A percentile compares a stretch with the other conserved stretches of the same genome.
phyloP scores from a whole-genome alignment of 2,888 invertebrate genomes.

The Pammene fasciana region DNA sequence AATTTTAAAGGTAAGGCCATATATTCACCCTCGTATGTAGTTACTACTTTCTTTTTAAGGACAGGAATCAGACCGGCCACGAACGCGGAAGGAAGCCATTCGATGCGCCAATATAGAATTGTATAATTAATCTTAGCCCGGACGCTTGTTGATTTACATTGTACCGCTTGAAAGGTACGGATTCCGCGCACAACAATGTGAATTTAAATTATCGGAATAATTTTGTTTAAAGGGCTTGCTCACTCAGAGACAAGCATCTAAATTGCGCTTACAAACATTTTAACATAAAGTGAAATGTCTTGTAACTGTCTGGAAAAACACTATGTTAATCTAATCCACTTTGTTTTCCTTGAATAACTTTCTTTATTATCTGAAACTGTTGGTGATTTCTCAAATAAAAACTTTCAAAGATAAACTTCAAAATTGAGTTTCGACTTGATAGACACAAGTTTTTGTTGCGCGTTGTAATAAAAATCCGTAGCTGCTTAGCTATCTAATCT shows the following conservation, averaged over 20 bases:
- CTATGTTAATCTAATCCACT: neutral
- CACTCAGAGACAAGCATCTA: conserved; percentile 11
- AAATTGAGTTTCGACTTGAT: conserved; percentile 21
- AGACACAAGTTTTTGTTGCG: conserved; percentile 29
- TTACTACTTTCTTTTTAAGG: conserved; percentile 11
- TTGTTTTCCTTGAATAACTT: neutral
- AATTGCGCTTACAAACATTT: conserved; percentile 25
- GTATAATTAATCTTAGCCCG: conserved; percentile 62
- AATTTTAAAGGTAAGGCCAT: neutral
- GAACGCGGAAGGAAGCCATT: conserved; percentile 61
- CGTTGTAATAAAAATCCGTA: conserved; percentile 20
- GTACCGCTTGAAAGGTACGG: conserved; percentile 41
- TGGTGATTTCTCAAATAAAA: conserved; percentile 22
- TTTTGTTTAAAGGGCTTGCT: conserved; percentile 28
- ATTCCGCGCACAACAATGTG: conserved; percentile 36
- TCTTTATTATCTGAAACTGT: conserved; percentile 17
- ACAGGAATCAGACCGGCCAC: conserved; percentile 50
- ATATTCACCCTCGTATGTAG: neutral
- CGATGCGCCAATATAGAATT: conserved; percentile 65
- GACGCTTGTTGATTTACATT: conserved; percentile 67
- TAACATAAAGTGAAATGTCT: conserved; percentile 18
- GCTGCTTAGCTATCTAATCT: no score
- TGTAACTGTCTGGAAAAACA: conserved; percentile 1
- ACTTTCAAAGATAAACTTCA: conserved; percentile 26
- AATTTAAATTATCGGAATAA: conserved; percentile 38